These are phyloP conservation scores for Carterocephalus palaemon DNA, from an alignment of 2,888 invertebrate species.

Conservation along the genomic window DNA sequence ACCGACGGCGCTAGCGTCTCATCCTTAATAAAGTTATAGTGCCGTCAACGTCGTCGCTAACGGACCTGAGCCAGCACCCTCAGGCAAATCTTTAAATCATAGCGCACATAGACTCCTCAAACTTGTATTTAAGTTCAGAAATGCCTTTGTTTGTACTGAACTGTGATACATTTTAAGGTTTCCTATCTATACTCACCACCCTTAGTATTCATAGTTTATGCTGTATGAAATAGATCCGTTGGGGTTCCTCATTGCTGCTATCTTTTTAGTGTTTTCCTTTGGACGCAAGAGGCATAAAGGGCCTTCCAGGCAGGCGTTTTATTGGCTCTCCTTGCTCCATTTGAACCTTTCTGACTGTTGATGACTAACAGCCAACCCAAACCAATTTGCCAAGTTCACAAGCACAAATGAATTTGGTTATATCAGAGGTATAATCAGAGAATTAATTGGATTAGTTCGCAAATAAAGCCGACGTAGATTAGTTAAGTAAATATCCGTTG, in stretches of 20 bases:
- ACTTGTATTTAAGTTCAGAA: slow-evolving; percentile 26
- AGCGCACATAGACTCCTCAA: slow-evolving; percentile 48
- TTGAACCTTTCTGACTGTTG: no score
- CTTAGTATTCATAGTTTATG: no score
- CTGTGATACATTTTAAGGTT: no score
- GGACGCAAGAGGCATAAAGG: no score
- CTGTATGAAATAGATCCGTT: no score
- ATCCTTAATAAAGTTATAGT: slow-evolving; percentile 73
- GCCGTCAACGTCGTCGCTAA: slow-evolving; percentile 49
- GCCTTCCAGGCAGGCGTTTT: no score
- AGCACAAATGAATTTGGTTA: slow-evolving; percentile 4
- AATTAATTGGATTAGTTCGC: slow-evolving; percentile 20
- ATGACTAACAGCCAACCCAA: no score
- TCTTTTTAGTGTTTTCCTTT: no score
- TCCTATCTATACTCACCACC: no score
- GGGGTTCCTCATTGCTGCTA: no score
- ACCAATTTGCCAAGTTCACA: no score
- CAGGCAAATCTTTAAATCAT: slow-evolving; percentile 47
- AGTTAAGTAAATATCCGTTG: slow-evolving; percentile 19
- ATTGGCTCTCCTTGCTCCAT: no score
- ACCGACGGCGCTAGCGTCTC: slow-evolving; percentile 55
- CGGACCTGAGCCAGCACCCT: slow-evolving; percentile 41
- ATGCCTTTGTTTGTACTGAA: slow-evolving; percentile 15
- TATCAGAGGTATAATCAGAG: slow-evolving; percentile 18
- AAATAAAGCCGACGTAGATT: slow-evolving; percentile 18